phyloP scores from a whole-genome alignment of 2,797 vertebrate species.

The Typhlichthys eigenmanni region DNA sequence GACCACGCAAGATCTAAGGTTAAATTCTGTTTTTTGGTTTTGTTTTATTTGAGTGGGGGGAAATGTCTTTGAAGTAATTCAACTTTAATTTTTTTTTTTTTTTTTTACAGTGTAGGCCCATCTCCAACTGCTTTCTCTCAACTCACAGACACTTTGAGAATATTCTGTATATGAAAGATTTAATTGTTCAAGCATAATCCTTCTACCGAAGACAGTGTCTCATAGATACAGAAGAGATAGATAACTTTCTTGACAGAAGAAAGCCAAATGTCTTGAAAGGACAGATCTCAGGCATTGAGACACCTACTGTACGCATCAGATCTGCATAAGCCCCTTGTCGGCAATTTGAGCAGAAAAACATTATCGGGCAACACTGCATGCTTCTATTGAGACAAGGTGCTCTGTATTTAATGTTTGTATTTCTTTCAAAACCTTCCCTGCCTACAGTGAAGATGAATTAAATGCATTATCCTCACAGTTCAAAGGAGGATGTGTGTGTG shows the following conservation, averaged over 20 bases:
- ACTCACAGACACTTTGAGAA: slow-evolving; percentile 15
- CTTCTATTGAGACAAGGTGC: neutral
- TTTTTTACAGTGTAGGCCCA: no score
- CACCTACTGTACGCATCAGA: neutral
- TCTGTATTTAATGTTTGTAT: neutral
- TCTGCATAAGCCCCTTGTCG: slow-evolving; percentile 28
- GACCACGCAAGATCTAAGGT: slow-evolving; percentile 55
- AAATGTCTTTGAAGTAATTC: no score
- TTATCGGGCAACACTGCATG: no score
- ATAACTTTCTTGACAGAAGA: slow-evolving; percentile 42
- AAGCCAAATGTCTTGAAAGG: slow-evolving; percentile 57
- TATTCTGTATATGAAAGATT: slow-evolving; percentile 39
- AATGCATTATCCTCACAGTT: neutral
- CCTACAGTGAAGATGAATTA: no score
- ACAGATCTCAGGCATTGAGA: slow-evolving; percentile 36
- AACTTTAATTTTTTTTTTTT: no score
- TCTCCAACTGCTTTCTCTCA: no score
- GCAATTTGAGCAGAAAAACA: no score
- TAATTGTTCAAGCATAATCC: slow-evolving; percentile 63
- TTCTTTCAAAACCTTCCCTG: no score
- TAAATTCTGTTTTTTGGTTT: slow-evolving; percentile 41
- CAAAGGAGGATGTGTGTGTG: neutral
- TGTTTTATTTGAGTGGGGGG: no score
- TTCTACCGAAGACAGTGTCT: slow-evolving; percentile 57
- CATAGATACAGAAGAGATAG: slow-evolving; percentile 39